These are phyloP conservation scores for Trematomus loennbergii DNA, from an alignment of 2,113 vertebrate genomes.

Conservation along the genomic window DNA sequence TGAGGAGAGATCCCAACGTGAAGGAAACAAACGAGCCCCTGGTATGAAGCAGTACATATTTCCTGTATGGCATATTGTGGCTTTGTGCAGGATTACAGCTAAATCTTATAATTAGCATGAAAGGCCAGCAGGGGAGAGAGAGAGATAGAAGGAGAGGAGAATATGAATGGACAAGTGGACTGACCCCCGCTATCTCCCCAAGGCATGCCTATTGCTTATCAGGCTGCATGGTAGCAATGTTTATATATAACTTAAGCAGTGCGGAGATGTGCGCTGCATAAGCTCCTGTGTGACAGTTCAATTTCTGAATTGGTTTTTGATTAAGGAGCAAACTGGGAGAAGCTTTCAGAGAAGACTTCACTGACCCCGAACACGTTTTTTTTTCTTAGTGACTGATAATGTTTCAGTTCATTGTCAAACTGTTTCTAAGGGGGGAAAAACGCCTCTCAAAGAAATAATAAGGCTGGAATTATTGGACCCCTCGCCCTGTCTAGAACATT, in stretches of 20 bases:
- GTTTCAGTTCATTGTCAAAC: constrained; percentile 48
- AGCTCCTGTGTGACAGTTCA: constrained; percentile 75
- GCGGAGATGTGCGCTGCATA: constrained; percentile 62
- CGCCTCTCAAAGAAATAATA: not conserved
- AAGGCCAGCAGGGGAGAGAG: constrained; percentile 63
- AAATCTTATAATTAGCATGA: constrained; percentile 84
- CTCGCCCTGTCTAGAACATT: not conserved
- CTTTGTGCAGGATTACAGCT: constrained; percentile 79
- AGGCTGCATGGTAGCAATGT: constrained; percentile 68
- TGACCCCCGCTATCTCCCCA: constrained; percentile 75
- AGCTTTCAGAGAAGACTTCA: constrained; percentile 46
- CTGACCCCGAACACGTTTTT: constrained; percentile 34
- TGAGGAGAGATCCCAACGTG: constrained; percentile 50
- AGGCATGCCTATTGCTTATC: constrained; percentile 76
- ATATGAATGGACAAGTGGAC: constrained; percentile 73
- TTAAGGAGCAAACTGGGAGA: constrained; percentile 45
- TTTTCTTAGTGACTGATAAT: not conserved
- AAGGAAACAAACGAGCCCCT: constrained; percentile 31
- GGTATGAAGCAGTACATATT: constrained; percentile 62
- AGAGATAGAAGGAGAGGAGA: constrained; percentile 57
- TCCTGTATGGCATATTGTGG: constrained; percentile 60
- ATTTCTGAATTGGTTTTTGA: constrained; percentile 78
- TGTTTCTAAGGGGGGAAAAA: constrained; percentile 21
- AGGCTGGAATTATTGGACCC: not conserved
- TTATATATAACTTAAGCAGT: constrained; percentile 78